Conservation (phyloP, 2,888 invertebrate species). For the Phyto melanocephala region DNA sequence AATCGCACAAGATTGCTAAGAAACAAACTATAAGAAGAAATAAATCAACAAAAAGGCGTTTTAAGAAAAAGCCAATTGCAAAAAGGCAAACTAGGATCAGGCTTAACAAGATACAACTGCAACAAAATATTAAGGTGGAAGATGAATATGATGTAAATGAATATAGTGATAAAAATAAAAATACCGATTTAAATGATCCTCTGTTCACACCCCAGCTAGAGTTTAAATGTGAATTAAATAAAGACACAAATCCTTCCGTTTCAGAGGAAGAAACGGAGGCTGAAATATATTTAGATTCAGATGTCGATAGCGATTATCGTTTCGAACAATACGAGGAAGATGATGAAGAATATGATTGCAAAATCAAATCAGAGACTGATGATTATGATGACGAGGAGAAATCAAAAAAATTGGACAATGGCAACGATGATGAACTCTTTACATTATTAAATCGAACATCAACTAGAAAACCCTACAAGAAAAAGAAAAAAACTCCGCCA, state of each 20-base stretch:
- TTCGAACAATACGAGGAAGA: constrained; percentile 17
- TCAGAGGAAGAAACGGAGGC: constrained; percentile 22
- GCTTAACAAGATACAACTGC: background rate
- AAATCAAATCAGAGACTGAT: background rate
- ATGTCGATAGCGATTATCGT: constrained; percentile 27
- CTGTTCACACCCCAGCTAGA: constrained; percentile 17
- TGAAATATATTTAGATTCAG: constrained; percentile 23
- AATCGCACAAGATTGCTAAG: constrained; percentile 21
- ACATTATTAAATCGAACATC: background rate
- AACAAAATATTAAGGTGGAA: background rate
- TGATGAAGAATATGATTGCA: constrained; percentile 15
- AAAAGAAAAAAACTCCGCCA: background rate
- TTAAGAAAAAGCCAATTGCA: background rate
- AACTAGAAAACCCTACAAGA: background rate
- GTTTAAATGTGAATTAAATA: constrained; percentile 23
- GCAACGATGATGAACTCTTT: constrained; percentile 1
- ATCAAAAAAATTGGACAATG: background rate
- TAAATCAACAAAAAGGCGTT: background rate
- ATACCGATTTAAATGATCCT: constrained; percentile 9
- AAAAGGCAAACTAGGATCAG: background rate
- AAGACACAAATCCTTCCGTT: background rate
- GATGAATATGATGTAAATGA: background rate
- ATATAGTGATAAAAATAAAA: background rate
- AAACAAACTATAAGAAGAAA: background rate
- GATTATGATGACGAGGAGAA: constrained; percentile 25